Conservation (phyloP, 2,113 vertebrate genomes). For the Syrmaticus mikado region DNA sequence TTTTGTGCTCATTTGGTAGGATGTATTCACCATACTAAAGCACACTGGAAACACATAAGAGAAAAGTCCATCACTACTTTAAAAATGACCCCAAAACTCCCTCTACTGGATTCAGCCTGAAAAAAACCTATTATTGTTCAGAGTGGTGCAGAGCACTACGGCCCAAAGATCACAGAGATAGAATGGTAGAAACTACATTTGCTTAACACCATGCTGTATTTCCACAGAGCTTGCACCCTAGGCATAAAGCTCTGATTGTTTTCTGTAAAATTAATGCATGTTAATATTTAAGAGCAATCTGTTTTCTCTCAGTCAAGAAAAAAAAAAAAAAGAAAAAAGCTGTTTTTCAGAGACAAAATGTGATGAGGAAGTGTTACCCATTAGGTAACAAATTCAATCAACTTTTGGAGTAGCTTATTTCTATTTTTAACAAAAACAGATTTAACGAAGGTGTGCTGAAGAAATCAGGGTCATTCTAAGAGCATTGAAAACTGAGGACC, state of each 20-base stretch:
- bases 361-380: background rate
- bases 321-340: background rate
- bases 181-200: background rate
- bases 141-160: background rate
- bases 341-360: background rate
- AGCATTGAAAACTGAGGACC: background rate
- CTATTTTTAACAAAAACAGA: background rate
- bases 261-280: background rate
- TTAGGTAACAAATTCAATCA: background rate
- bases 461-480: background rate
- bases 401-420: background rate
- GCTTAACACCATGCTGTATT: background rate
- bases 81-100: background rate
- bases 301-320: fast-evolving
- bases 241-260: background rate
- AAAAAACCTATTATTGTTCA: background rate
- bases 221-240: background rate
- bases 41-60: fast-evolving
- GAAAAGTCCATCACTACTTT: background rate
- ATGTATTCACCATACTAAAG: fast-evolving
- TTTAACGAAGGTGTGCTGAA: background rate
- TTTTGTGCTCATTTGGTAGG: background rate
- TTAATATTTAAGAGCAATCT: background rate
- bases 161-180: background rate
- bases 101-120: background rate